Evolutionary conservation across 2,888 invertebrate species (phyloP).

Genomic region (Limnephilus marmoratus): DNA sequence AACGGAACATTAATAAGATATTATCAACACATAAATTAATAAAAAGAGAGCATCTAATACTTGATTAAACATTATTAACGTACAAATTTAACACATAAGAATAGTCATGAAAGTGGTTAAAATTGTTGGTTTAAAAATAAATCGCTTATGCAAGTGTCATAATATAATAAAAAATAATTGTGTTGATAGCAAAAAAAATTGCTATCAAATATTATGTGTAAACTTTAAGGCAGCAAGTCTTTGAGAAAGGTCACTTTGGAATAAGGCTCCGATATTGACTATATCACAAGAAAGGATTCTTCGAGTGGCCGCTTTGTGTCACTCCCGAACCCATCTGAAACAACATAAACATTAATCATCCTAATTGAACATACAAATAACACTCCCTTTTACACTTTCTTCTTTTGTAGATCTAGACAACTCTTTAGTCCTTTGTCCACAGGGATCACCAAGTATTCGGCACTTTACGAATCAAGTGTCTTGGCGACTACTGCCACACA

Average conservation of each 20-base stretch:
- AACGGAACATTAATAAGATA: conserved; percentile 38
- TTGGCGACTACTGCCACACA: no score
- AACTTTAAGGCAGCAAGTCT: conserved; percentile 63
- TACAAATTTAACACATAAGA: conserved; percentile 44
- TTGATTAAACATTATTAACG: conserved; percentile 41
- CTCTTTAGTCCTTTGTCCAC: no score
- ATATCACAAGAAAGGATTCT: conserved; percentile 65
- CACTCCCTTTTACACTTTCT: not conserved
- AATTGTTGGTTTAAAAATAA: conserved; percentile 49
- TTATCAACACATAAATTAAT: conserved; percentile 37
- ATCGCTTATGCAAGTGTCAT: conserved; percentile 39
- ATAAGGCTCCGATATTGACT: conserved; percentile 45
- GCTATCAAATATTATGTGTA: conserved; percentile 52
- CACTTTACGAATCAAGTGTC: no score
- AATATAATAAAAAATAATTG: conserved; percentile 51
- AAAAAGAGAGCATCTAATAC: conserved; percentile 58
- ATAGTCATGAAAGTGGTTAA: conserved; percentile 39
- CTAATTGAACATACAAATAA: not conserved
- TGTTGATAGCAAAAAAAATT: conserved; percentile 53
- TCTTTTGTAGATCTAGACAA: no score
- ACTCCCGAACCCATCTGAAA: conserved; percentile 61
- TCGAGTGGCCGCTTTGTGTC: conserved; percentile 61
- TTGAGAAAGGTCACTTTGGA: conserved; percentile 65
- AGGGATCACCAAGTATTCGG: no score
- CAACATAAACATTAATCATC: not conserved